Percentiles rank a stretch among this genome's conserved stretches.
These are phyloP conservation scores for Neodiprion pinetum DNA, from an alignment of 1,140 invertebrate genomes.

Conservation along the genomic window DNA sequence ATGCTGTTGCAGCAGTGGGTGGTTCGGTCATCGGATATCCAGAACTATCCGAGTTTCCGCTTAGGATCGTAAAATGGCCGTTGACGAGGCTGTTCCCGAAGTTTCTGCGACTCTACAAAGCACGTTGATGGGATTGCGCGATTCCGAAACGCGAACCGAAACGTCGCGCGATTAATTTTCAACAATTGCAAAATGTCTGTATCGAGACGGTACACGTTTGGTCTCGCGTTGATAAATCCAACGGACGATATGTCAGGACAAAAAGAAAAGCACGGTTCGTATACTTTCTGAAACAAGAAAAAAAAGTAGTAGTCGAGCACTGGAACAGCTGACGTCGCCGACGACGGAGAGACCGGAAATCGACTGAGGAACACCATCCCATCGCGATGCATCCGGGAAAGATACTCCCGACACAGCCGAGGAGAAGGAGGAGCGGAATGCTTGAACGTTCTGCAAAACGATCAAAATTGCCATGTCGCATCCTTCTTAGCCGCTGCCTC, in stretches of 20 bases:
- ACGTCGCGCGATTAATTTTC: background rate
- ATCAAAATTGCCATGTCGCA: no score
- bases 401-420: background rate
- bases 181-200: background rate
- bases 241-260: background rate
- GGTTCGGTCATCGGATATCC: no score
- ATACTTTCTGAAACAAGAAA: background rate
- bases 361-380: no score
- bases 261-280: background rate
- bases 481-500: no score
- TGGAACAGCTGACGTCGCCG: background rate
- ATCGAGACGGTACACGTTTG: background rate
- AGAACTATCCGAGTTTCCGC: background rate
- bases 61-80: conserved; percentile 2
- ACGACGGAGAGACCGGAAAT: background rate
- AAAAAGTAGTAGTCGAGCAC: background rate
- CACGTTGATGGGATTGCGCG: background rate
- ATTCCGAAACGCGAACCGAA: background rate
- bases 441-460: no score
- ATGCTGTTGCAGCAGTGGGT: no score
- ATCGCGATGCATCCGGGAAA: background rate
- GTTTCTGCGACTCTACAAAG: background rate
- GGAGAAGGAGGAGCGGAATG: no score
- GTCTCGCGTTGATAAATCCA: background rate
- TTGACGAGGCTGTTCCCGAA: background rate